Base-by-base conservation (phyloP, 1,140 invertebrate genomes). In the Zophobas morio region DNA sequence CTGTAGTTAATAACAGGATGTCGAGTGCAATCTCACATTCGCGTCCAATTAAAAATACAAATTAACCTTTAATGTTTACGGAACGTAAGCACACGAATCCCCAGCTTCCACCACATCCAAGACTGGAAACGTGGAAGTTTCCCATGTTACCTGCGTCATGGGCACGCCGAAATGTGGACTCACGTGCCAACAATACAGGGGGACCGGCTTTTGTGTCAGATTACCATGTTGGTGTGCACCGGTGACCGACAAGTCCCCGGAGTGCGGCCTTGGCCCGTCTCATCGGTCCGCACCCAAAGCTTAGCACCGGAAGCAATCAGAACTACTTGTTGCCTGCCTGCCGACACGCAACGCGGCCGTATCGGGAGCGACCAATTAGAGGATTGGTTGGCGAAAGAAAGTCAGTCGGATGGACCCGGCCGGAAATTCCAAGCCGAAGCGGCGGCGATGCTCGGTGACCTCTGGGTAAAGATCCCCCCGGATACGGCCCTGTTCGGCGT, bases 231-330 rank as follows among this genome's bases (percentile, higher is more conserved):
- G 3, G 49, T 51, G 39, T 42, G 60, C 33, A 33, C 60, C 60
- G 60, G 37, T 42, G 60, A 66, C 60, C 57, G 57, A 63, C 36
- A 39, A 39, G 35, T 39, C n/a, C 32, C 57, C 35, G 35, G 34
- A 37, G 57, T 32, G 60, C n/a, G 39, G 33, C 60, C 60, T 66
- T 66, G 60, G 60, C 60, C 60, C 6, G 60, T 66, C 37, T 66
- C 60, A 42, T 42, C 39, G 32, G 60, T 66, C 60, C 60, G 60
- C 60, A 66, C 60, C 60, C 60, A 66, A 60, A 66, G 40, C 49
- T 20, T 20, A 20, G 49, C 60, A 66, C 60, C 60, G 60, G 60
- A 66, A 66, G 60, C 39, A 39, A 66, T 66, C 60, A 66, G 37
- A 66, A 32, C 60, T 66, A 46, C 60, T 66, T 66, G 60, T 60